Evolutionary conservation across 2,113 vertebrate genomes (phyloP).

Genomic region (Microcebus ravelobensis): DNA sequence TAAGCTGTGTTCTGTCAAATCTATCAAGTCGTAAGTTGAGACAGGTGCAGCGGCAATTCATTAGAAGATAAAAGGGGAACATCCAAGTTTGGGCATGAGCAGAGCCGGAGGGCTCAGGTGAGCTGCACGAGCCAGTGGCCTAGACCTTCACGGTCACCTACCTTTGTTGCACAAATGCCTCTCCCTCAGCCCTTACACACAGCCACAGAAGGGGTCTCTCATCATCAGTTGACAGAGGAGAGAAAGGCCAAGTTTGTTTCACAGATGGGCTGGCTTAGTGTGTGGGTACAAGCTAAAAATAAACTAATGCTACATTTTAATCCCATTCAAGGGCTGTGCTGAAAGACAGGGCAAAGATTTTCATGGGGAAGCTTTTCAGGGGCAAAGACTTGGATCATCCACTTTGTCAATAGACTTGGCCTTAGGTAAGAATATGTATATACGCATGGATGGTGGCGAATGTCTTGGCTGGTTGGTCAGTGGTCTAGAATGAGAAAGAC

Average conservation of each 20-base stretch:
- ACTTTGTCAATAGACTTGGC: neutral
- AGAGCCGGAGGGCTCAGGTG: neutral
- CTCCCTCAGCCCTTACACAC: neutral
- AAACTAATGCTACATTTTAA: neutral
- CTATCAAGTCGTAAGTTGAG: neutral
- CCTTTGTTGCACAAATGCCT: neutral
- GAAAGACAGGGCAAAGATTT: neutral
- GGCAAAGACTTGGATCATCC: neutral
- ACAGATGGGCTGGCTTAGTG: neutral
- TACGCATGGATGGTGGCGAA: neutral
- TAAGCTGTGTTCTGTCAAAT: neutral
- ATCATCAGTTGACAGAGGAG: neutral
- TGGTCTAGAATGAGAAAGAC: neutral
- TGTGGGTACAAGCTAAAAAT: neutral
- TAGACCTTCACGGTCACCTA: neutral
- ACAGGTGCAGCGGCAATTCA: neutral
- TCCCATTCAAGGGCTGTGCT: neutral
- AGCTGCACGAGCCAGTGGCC: neutral
- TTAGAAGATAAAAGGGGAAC: neutral
- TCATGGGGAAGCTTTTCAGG: neutral
- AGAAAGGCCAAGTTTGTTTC: neutral
- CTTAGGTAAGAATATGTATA: neutral
- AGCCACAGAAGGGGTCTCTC: neutral
- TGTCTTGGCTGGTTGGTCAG: neutral
- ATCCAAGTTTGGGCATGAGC: neutral